Evolutionary conservation across 2,888 invertebrate genomes (phyloP).

Genomic region (Troglohyphantes excavatus): DNA sequence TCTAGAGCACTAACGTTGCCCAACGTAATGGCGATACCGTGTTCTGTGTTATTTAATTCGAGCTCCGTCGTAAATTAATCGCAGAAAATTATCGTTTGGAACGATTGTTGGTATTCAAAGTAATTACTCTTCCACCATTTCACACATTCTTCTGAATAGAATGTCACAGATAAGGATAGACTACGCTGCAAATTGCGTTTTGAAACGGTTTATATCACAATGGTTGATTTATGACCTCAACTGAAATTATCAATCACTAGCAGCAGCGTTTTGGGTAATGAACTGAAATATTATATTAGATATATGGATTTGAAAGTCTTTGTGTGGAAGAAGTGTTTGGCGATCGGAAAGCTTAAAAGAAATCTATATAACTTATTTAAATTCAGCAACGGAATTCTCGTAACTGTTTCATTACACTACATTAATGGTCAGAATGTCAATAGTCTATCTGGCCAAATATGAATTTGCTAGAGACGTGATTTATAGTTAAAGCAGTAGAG

Average conservation of each 20-base stretch:
- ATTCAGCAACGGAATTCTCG: no score
- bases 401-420: no score
- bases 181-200: neutral
- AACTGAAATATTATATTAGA: no score
- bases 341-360: no score
- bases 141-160: neutral
- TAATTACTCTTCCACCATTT: neutral
- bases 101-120: neutral
- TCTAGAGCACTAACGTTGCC: neutral
- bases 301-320: no score
- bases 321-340: no score
- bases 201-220: neutral
- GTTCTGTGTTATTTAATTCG: neutral
- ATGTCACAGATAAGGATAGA: neutral
- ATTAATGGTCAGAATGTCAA: no score
- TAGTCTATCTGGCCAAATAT: no score
- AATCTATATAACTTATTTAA: no score
- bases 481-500: no score
- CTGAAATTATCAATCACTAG: neutral
- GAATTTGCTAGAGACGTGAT: no score
- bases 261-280: no score
- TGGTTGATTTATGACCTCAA: neutral
- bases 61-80: neutral
- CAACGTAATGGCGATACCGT: neutral
- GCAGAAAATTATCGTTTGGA: neutral